Conservation (phyloP, 2,797 vertebrate genomes). For the Catamblyrhynchus diadema region DNA sequence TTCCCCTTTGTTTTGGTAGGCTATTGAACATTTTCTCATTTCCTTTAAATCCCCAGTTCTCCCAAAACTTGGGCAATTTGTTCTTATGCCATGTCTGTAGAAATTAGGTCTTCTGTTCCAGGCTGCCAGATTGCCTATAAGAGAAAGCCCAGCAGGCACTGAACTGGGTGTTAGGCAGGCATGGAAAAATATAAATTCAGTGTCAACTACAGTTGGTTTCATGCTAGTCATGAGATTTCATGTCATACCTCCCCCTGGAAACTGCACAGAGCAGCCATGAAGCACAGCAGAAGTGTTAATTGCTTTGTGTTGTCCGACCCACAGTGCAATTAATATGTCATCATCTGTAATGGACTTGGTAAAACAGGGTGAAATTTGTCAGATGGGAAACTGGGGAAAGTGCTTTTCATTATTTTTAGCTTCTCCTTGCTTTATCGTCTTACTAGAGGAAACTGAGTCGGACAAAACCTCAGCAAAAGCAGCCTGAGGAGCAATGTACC, state of each 20-base stretch:
- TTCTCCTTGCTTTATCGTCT: not conserved
- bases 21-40: not conserved
- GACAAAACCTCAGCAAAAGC: not conserved
- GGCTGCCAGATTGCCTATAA: not conserved
- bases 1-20: not conserved
- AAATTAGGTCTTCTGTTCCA: not conserved
- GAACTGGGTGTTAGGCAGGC: not conserved
- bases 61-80: not conserved
- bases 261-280: not conserved
- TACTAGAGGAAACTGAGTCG: not conserved
- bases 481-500: not conserved
- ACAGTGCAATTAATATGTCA: conserved; percentile 28
- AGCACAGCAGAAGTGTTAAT: conserved; percentile 52
- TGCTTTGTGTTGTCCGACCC: conserved; percentile 29
- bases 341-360: not conserved
- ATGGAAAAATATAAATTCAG: not conserved
- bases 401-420: not conserved
- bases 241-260: conserved; percentile 36
- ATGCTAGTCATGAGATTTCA: conserved; percentile 27
- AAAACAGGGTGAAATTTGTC: not conserved
- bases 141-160: not conserved
- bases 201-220: conserved; percentile 3
- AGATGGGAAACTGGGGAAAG: not conserved
- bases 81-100: not conserved
- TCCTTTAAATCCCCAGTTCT: not conserved